Base-by-base conservation (phyloP, 2,113 vertebrate genomes). In the Pterocles gutturalis region DNA sequence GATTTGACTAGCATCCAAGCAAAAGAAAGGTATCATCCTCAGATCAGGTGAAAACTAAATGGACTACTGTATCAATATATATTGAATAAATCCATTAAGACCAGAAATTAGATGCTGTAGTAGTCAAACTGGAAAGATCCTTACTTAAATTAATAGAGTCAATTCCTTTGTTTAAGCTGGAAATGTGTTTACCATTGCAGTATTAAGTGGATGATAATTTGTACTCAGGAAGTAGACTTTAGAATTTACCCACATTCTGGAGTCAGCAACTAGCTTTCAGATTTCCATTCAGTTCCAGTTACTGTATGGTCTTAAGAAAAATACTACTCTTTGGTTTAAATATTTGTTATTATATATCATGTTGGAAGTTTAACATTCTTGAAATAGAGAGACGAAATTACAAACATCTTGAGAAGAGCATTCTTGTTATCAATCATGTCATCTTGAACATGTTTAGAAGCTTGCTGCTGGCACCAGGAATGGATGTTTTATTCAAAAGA, bases 401-500 rank as follows among this genome's bases (percentile, higher is more conserved):
- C 97, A 97, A 98, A 97, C 97, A 98, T 98, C 98, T 98, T 98
- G 97, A 97, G 91, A 95, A 97, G 75, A 97, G 97, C 93, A 88
- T 98, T 96, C 90, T 94, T 97, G 94, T 97, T 98, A 98, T 98
- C 98, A 97, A 96, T 98, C 98, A 98, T 97, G 96, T 97, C 96
- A 98, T 97, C 95, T 89, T 85, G 96, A 98, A 96, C 98, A 98
- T 97, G 98, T 97, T 98, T 98, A 94, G 75, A 95, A 97, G 96
- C 94, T 97, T 96, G 96, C 97, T 98, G 96, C 95, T 98, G 98
- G 98, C 93, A 64, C 96, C 85, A 95, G 92, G 76, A 98, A 96
- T 95, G 96, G 97, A 98, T 98, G 97, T 98, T 98, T 98, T 98
- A 98, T 97, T 98, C 98, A 97, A 96, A 98, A 97, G 95, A 97